Evolutionary conservation across 2,113 vertebrate species (phyloP).

Genomic region (Cettia cetti): DNA sequence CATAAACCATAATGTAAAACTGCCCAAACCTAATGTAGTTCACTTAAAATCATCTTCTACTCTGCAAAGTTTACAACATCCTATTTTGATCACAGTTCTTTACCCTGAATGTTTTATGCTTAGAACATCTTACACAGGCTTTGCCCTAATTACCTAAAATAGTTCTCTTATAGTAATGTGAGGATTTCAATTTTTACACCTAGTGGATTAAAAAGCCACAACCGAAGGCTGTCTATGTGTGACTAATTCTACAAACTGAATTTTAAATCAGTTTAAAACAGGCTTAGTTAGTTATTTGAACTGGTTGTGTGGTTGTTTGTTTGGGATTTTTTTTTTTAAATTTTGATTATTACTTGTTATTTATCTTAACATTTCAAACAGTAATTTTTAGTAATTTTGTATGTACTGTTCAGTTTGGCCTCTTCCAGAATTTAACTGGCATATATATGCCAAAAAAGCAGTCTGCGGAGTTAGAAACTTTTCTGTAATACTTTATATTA

Average conservation of each 20-base stretch:
- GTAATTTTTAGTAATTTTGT: background rate
- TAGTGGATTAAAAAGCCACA: constrained; percentile 54
- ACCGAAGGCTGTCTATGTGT: background rate
- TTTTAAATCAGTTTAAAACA: constrained; percentile 10
- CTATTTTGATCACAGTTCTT: constrained; percentile 1
- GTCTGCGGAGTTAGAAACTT: background rate
- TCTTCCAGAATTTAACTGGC: background rate
- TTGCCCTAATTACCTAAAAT: constrained; percentile 58
- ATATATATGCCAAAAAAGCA: background rate
- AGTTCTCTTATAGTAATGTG: constrained; percentile 13
- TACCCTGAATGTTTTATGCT: constrained; percentile 9
- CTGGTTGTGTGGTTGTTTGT: background rate
- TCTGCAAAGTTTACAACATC: background rate
- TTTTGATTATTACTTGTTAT: background rate
- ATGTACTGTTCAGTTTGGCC: background rate
- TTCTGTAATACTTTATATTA: background rate
- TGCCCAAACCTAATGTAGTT: background rate
- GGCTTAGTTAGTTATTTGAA: background rate
- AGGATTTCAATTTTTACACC: constrained; percentile 56
- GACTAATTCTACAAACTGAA: constrained; percentile 28
- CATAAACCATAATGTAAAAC: background rate
- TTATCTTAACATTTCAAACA: background rate
- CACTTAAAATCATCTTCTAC: background rate
- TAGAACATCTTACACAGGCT: constrained; percentile 5
- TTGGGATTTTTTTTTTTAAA: background rate